Base-by-base conservation (phyloP, 2,888 invertebrate genomes). In the Sisyra nigra region DNA sequence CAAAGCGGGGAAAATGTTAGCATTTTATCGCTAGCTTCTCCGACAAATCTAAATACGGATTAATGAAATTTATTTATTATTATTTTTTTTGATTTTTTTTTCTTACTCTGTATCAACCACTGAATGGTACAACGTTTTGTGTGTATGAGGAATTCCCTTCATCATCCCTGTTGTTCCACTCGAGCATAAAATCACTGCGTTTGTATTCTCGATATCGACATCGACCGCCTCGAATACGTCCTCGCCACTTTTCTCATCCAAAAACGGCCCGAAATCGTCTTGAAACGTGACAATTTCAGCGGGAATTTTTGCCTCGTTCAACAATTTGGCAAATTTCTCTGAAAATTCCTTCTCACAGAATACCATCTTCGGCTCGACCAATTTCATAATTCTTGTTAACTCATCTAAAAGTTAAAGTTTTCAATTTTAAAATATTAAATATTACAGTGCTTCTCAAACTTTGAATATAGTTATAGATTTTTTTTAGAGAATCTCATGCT, bases 141-240 rank as follows among this genome's bases (percentile, higher is more conserved):
- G 37, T 6, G 37, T 37, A 11, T 37, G 37, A 1, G 15, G 15
- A 37, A 37, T 37, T 4, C 37, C 37, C 11, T 37, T 37, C 37
- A 37, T 37, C 11, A 37, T 11, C 10, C 37, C 37, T 18, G 37
- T 37, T 37, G 37, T 37, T 2, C 37, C 37, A 37, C 37, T 37
- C 10, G 37, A 37, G 17, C 37, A 37, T 4, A 37, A 37, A 37
- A 37, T 37, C 6, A 37, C 10, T 6, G 17, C 17, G 2, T 18
- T 10, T 10, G 33, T 33, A 14, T 37, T 37, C 4, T 37, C 19
- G 11, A 18, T 9, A 37, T 37, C 37, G 9, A 37, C 10, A 10
- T 37, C 37, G 3, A 18, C 18, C 6, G 37, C 19, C 11, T 37
- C 19, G 6, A 37, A 37, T 18, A 18, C 11, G 6, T 13, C 11